Conservation (phyloP, 1,140 invertebrate species). For the Drosophila pallidifrons region DNA sequence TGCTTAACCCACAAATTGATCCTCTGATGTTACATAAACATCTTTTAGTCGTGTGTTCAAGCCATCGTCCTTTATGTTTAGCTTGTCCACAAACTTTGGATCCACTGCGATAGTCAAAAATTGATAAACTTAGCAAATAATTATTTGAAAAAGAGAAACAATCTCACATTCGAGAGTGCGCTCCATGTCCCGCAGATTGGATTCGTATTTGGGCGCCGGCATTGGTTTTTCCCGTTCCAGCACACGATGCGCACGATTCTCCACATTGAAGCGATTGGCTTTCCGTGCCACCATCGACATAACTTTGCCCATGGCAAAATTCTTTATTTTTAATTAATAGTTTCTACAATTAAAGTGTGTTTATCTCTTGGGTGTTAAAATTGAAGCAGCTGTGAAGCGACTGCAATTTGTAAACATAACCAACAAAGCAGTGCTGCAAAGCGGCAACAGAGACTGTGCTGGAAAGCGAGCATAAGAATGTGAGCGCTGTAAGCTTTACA, state of each 20-base stretch:
- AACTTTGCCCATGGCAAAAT: constrained; percentile 86
- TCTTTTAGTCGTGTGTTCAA: constrained; percentile 88
- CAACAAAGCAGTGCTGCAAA: constrained; percentile 58
- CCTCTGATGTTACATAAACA: constrained; percentile 89
- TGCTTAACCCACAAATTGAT: constrained; percentile 79
- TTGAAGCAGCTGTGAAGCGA: constrained; percentile 11
- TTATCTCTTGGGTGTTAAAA: constrained; percentile 6
- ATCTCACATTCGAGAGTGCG: constrained; percentile 86
- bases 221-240: constrained; percentile 88
- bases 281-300: constrained; percentile 85
- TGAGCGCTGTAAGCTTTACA: not conserved
- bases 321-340: constrained; percentile 38
- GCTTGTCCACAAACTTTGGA: constrained; percentile 87
- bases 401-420: constrained; percentile 67
- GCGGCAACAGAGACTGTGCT: not conserved
- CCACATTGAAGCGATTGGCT: constrained; percentile 88
- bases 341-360: not conserved
- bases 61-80: constrained; percentile 86
- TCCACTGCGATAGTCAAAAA: constrained; percentile 85
- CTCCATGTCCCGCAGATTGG: constrained; percentile 87
- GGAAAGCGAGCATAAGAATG: not conserved
- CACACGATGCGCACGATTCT: constrained; percentile 89
- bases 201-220: constrained; percentile 88
- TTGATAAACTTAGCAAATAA: not conserved
- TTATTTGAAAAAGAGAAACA: not conserved